These are phyloP conservation scores for Pherbina coryleti DNA, from an alignment of 2,888 invertebrate genomes.

Conservation along the genomic window DNA sequence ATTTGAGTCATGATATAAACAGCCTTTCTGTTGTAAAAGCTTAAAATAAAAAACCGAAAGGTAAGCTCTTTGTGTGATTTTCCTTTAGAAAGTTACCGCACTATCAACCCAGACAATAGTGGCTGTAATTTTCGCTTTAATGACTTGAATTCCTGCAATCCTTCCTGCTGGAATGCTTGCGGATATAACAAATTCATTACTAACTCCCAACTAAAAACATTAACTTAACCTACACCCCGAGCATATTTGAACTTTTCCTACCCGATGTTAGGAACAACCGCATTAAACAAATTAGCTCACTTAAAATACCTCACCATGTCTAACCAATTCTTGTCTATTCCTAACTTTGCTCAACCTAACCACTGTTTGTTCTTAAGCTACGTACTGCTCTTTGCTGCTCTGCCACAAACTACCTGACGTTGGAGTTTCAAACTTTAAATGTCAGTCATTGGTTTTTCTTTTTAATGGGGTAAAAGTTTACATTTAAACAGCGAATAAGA, in stretches of 20 bases:
- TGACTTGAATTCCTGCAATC: not conserved
- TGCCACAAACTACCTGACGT: not conserved
- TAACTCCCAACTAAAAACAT: not conserved
- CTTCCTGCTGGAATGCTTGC: not conserved
- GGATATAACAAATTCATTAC: constrained; percentile 18
- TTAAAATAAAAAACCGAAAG: not conserved
- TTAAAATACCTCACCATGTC: not conserved
- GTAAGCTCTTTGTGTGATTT: too few species aligned
- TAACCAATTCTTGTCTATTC: not conserved
- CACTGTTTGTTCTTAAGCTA: not conserved
- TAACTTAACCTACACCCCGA: not conserved
- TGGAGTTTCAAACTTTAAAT: not conserved
- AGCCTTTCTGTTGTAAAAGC: not conserved
- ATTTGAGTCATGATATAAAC: not conserved
- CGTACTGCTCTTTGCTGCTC: not conserved
- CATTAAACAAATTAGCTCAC: not conserved
- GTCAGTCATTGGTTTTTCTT: not conserved
- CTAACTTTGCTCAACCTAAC: not conserved
- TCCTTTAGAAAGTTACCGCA: too few species aligned
- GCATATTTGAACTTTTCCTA: not conserved
- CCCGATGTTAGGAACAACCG: not conserved
- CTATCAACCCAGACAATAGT: too few species aligned
- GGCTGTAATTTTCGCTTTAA: too few species aligned
- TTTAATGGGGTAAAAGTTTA: not conserved
- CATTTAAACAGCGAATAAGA: not conserved